Evolutionary conservation across 2,888 invertebrate species (phyloP), one percentile per base, ranked within the genome.

Genomic region (Drosophila engyochracea): DNA sequence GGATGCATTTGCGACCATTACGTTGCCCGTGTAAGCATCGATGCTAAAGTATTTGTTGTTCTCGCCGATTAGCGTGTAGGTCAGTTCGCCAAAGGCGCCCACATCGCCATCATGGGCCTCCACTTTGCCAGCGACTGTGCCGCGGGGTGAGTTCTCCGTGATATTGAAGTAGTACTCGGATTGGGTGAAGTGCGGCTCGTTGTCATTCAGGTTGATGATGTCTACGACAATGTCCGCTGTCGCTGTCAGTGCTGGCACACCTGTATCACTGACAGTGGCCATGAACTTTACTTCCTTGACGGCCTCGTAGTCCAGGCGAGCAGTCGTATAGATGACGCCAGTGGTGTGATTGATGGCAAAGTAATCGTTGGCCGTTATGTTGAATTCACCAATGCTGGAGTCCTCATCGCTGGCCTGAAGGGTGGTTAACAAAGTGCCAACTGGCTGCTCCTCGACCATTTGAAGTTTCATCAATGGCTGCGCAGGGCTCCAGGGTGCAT

Each of bases 121-220:
- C 0, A 98, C 96, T 49, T 95, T 95, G 0, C 96, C 94, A 0
- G 98, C 96, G 5, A 94, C 95, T 0, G 97, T 97, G 0, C 96
- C 97, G 0, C 95, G 94, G 0, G 95, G 95, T 0, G 97, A 95
- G 90, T 98, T 97, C 92, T 98, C 98, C 1, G 95, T 94, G 1
- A 98, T 95, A 1, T 95, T 95, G 0, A 96, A 96, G 64, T 95
- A 95, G 90, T 98, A 98, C 25, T 94, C 93, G 57, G 95, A 93
- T 73, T 95, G 94, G 0, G 94, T 94, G 92, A 98, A 98, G 57
- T 94, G 94, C 0, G 98, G 98, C 90, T 96, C 96, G 91, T 97
- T 97, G 88, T 98, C 98, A 85, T 99, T 98, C 0, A 97, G 95
- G 91, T 98, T 98, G 39, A 96, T 94, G 3, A 99, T 94, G 57